These are phyloP conservation scores for Amaurobius ferox DNA, from an alignment of 2,888 invertebrate species.

Conservation along the genomic window DNA sequence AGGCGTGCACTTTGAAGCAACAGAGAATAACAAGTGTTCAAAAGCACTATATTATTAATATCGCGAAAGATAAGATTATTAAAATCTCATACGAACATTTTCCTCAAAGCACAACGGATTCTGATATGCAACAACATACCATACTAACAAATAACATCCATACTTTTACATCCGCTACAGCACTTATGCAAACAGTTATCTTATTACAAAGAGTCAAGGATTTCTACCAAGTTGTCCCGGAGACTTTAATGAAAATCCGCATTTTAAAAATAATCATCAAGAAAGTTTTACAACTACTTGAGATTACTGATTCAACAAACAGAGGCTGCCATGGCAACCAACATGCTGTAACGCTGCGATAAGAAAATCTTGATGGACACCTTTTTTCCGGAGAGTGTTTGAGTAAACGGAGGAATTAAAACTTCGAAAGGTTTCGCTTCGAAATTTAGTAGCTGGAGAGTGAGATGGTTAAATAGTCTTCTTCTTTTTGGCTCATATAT, in stretches of 20 bases:
- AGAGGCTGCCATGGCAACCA: slow-evolving; percentile 46
- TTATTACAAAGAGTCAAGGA: slow-evolving; percentile 6
- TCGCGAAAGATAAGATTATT: no score
- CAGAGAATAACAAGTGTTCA: no score
- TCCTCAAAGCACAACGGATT: neutral
- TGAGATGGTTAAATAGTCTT: neutral
- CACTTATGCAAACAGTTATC: slow-evolving; percentile 18
- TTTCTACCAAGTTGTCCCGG: neutral
- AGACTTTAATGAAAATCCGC: slow-evolving; percentile 4
- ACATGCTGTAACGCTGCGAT: slow-evolving; percentile 46
- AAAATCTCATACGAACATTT: no score
- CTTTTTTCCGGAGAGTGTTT: slow-evolving; percentile 1
- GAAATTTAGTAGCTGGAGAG: neutral
- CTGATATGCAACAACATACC: neutral
- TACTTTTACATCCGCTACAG: neutral
- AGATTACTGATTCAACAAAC: slow-evolving; percentile 49
- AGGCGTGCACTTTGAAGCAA: no score
- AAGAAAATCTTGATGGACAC: slow-evolving; percentile 60
- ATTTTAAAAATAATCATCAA: slow-evolving; percentile 10
- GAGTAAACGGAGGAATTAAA: slow-evolving; percentile 7
- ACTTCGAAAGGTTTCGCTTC: neutral
- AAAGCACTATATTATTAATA: no score
- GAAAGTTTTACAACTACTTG: slow-evolving; percentile 5
- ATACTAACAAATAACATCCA: neutral
- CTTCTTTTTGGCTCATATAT: neutral